Base-by-base conservation (phyloP, 2,113 vertebrate species). In the Coreoperca whiteheadi region DNA sequence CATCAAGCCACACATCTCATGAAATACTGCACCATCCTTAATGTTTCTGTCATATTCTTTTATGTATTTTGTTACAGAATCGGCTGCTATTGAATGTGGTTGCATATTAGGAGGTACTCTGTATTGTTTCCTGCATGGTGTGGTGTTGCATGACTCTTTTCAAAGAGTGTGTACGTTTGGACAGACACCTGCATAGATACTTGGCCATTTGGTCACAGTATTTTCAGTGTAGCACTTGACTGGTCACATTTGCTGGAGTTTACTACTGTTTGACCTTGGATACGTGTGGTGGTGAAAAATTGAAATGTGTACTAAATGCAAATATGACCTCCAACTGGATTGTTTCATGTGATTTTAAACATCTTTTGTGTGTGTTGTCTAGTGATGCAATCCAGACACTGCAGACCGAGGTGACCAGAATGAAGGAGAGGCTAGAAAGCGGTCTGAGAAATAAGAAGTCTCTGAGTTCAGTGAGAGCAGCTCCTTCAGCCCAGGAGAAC, bases 351-450 rank as follows among this genome's bases (percentile, higher is more conserved):
- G 5, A 60, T 48, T 37, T 53, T 76, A 8, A 76, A 63, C 6
- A 3, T 34, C 1, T 23, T 57, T 61, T 57, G 16, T 79, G 4
- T 70, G 32, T 82, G 50, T 59, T 39, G 67, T 10, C 28, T 70
- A 99, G 98, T 72, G 94, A 90, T 83, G 96, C 96, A n/a, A 94
- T 98, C 79, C 91, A 74, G 7, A 93, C 90, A 0, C 94, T 98
- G 75, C 96, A 94, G 88, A 88, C 90, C 0, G 97, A 99, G 86
- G 95, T 98, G 50, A 93, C 79, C 63, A 84, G 15, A 74, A 95
- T 98, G 43, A 95, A 80, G 23, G 80, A 86, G 39, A 68, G 46
- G 53, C 87, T 97, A 51, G 96, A 98, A 77, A 94, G 91, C 85
- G 95, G 86, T 12, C 90, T 96, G 81, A 92, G 51, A 3, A 83